phyloP scores from a whole-genome alignment of 2,797 vertebrate genomes.

The Cyclopterus lumpus region DNA sequence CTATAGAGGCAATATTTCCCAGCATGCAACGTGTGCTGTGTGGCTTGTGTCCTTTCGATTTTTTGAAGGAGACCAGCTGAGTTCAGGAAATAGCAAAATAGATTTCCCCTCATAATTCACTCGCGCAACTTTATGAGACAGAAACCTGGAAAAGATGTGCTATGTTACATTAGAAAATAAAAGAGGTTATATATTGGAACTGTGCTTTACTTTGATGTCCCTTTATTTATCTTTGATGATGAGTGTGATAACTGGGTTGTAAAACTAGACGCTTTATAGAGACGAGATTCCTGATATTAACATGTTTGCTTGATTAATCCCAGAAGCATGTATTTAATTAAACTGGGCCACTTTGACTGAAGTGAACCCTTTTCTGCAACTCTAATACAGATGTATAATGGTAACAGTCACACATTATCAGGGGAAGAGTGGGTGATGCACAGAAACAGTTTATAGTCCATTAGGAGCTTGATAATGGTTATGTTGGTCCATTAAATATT shows the following conservation, averaged over 20 bases:
- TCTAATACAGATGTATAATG: slow-evolving; percentile 21
- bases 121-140: slow-evolving; percentile 1
- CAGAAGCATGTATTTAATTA: slow-evolving; percentile 43
- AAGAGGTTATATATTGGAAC: neutral
- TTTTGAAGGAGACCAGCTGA: slow-evolving; percentile 56
- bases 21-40: slow-evolving; percentile 1
- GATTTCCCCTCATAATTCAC: slow-evolving; percentile 40
- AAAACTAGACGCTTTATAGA: neutral
- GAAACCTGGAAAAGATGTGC: neutral
- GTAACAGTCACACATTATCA: slow-evolving; percentile 19
- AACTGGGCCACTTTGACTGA: slow-evolving; percentile 11
- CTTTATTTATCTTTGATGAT: slow-evolving; percentile 18
- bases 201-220: slow-evolving; percentile 2
- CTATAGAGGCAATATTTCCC: slow-evolving; percentile 45
- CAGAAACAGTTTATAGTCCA: slow-evolving; percentile 42
- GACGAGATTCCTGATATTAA: slow-evolving; percentile 10
- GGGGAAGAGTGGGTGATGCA: slow-evolving; percentile 32
- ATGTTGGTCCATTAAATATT: slow-evolving; percentile 56
- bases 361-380: slow-evolving; percentile 24
- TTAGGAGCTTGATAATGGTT: slow-evolving; percentile 53
- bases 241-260: slow-evolving; percentile 1
- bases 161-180: slow-evolving; percentile 4
- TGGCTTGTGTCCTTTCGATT: slow-evolving; percentile 62
- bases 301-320: slow-evolving; percentile 49
- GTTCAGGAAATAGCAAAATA: slow-evolving; percentile 45